Conservation (phyloP, 1,140 invertebrate genomes). For the Zaprionus africanus region DNA sequence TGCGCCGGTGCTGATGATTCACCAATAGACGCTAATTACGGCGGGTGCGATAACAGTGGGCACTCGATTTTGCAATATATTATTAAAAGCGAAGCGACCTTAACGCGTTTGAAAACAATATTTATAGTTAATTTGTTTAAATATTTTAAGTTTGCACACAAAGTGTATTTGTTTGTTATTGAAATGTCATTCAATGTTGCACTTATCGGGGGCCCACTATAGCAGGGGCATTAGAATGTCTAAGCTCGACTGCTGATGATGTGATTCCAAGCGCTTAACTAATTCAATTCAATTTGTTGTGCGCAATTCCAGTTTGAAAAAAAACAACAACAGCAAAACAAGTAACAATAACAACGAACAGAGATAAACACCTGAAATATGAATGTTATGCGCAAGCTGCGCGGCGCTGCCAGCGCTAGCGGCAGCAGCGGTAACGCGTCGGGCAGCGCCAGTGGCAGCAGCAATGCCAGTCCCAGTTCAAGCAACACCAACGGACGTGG, state of each 20-base stretch:
- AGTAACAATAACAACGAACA: slow-evolving; percentile 84
- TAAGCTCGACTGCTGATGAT: slow-evolving; percentile 23
- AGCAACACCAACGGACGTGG: slow-evolving; percentile 54
- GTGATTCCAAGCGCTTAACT: slow-evolving; percentile 49
- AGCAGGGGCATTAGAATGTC: slow-evolving; percentile 28
- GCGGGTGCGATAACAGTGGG: slow-evolving; percentile 17
- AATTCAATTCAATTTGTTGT: slow-evolving; percentile 47
- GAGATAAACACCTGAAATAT: slow-evolving; percentile 84
- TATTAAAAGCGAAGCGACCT: background rate
- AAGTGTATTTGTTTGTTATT: background rate
- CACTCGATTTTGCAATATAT: slow-evolving; percentile 10
- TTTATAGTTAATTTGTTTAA: background rate
- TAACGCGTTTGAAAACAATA: background rate
- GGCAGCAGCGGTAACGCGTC: slow-evolving; percentile 23
- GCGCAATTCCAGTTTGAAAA: slow-evolving; percentile 54
- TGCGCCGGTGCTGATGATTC: slow-evolving; percentile 48
- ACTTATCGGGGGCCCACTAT: slow-evolving; percentile 10
- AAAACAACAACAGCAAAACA: slow-evolving; percentile 85
- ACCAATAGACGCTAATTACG: slow-evolving; percentile 45
- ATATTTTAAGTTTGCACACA: background rate
- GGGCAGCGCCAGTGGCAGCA: slow-evolving; percentile 61
- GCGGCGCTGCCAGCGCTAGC: slow-evolving; percentile 85
- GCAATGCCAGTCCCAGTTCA: slow-evolving; percentile 42
- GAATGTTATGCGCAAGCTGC: slow-evolving; percentile 94
- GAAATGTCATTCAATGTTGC: slow-evolving; percentile 5